A percentile compares a stretch with the other conserved stretches of the same genome.
Evolutionary conservation across 2,797 vertebrate genomes (phyloP).

Genomic region (Lacerta bilineata): DNA sequence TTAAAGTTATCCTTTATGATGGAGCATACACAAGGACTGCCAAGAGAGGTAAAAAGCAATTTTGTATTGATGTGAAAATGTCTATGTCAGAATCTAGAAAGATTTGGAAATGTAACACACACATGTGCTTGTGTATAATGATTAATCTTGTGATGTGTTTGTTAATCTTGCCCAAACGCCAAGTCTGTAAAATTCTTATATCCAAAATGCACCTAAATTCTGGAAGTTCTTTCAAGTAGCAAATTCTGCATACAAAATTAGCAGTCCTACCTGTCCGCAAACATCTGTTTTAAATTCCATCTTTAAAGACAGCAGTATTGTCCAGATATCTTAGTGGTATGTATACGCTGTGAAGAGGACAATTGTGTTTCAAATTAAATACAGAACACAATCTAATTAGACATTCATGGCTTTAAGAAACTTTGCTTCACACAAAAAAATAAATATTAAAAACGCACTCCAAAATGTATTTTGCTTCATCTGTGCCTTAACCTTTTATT

Average conservation of each 20-base stretch:
- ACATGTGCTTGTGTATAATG: neutral
- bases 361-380: slow-evolving; percentile 49
- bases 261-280: slow-evolving; percentile 47
- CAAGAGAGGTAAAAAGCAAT: slow-evolving; percentile 30
- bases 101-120: slow-evolving; percentile 32
- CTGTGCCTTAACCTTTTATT: slow-evolving; percentile 57
- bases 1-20: rapidly evolving
- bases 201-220: slow-evolving; percentile 27
- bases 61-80: slow-evolving; percentile 14
- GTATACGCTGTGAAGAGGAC: slow-evolving; percentile 10
- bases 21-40: neutral
- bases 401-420: slow-evolving; percentile 48
- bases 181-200: slow-evolving; percentile 3
- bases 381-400: slow-evolving; percentile 36
- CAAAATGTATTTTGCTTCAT: slow-evolving; percentile 56
- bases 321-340: slow-evolving; percentile 3
- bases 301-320: slow-evolving; percentile 38
- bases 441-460: slow-evolving; percentile 58
- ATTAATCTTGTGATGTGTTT: slow-evolving; percentile 4
- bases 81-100: slow-evolving; percentile 22
- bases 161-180: neutral
- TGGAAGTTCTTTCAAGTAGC: slow-evolving; percentile 23
- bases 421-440: slow-evolving; percentile 40
- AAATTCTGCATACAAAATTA: slow-evolving; percentile 16
- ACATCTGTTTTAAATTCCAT: slow-evolving; percentile 34